Percentiles rank a stretch among this genome's conserved stretches.
phyloP scores from a whole-genome alignment of 2,113 vertebrate genomes.

The Dromaius novaehollandiae region DNA sequence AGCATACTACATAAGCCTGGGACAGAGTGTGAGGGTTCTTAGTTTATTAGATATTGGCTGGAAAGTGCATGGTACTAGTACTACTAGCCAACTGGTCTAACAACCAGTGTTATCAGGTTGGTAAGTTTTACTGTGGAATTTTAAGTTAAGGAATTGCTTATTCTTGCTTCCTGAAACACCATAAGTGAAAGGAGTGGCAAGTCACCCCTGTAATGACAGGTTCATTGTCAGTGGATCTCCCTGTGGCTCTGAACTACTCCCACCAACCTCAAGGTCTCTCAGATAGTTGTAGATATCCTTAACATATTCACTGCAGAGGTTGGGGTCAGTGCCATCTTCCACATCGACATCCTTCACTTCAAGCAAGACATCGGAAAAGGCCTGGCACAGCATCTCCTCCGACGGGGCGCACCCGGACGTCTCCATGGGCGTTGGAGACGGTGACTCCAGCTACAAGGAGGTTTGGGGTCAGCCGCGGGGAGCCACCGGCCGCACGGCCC shows the following conservation, averaged over 20 bases:
- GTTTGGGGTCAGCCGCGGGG: not conserved
- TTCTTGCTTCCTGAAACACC: not conserved
- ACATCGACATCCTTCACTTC: constrained; percentile 87
- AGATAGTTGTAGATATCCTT: constrained; percentile 89
- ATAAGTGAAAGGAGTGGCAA: not conserved
- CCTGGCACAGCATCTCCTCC: constrained; percentile 81
- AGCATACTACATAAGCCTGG: accelerated
- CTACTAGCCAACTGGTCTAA: not conserved
- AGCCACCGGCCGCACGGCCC: too few species aligned
- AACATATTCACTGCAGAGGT: constrained; percentile 92
- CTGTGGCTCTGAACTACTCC: not conserved
- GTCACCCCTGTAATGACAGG: accelerated
- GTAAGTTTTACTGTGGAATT: not conserved
- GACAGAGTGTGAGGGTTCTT: not conserved
- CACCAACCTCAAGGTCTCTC: constrained; percentile 81
- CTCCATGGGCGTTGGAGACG: constrained; percentile 77
- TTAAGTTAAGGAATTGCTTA: not conserved
- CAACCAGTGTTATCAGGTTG: not conserved
- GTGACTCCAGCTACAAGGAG: constrained; percentile 38
- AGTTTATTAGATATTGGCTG: not conserved
- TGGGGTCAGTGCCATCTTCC: constrained; percentile 87
- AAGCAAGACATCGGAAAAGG: constrained; percentile 87
- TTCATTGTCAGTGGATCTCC: not conserved
- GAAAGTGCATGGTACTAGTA: not conserved
- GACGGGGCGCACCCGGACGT: constrained; percentile 70